Conservation (phyloP, 2,113 vertebrate genomes). For the Neolamprologus longior region DNA sequence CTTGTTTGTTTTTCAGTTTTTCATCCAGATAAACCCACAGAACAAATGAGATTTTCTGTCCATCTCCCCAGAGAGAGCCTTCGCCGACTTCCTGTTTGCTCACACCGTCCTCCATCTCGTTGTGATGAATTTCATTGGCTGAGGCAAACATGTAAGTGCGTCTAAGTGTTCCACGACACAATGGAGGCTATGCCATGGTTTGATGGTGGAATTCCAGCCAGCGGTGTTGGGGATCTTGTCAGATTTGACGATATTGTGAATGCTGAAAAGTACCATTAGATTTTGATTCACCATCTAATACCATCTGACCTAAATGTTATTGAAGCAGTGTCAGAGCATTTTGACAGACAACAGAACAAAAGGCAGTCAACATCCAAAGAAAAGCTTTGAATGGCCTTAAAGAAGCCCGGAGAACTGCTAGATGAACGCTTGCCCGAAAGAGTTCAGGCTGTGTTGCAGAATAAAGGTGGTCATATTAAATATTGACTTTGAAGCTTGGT, state of each 20-base stretch:
- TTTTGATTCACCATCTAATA: not conserved
- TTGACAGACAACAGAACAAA: not conserved
- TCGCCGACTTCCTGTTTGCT: constrained; percentile 95
- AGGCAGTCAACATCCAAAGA: not conserved
- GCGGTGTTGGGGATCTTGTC: not conserved
- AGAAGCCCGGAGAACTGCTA: not conserved
- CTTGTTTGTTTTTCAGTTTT: constrained; percentile 61
- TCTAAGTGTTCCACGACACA: not conserved
- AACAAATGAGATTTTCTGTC: constrained; percentile 95
- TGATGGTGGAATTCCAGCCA: not conserved
- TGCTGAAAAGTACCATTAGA: not conserved
- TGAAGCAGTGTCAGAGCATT: accelerated
- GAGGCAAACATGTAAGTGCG: constrained; percentile 27
- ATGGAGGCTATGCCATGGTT: not conserved
- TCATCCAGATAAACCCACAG: constrained; percentile 95
- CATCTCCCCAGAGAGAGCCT: constrained; percentile 90
- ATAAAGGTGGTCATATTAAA: not conserved
- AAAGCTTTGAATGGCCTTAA: not conserved
- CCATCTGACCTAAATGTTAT: not conserved
- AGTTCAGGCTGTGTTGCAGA: not conserved
- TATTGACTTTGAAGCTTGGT: accelerated
- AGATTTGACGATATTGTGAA: accelerated
- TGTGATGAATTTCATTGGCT: constrained; percentile 95
- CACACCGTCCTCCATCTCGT: constrained; percentile 93
- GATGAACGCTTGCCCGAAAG: accelerated